Base-by-base conservation (phyloP, 2,113 vertebrate genomes). In the Tyto alba region DNA sequence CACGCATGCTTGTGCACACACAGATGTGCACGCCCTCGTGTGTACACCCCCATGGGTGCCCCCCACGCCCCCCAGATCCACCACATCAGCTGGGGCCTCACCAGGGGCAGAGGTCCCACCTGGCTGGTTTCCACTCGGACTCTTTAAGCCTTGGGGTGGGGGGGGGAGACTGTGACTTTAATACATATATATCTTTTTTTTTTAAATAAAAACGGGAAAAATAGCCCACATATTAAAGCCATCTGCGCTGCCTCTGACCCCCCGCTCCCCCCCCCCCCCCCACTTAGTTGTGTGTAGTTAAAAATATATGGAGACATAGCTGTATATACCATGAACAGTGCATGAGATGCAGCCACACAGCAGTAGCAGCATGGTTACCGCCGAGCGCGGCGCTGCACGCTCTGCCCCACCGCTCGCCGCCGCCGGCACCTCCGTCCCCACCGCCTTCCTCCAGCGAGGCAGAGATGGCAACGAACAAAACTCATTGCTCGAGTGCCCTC, bases 341-440 rank as follows among this genome's bases (percentile, higher is more conserved):
- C 99, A 99, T 99, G 99, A 97, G 98, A 97, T 0, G 97, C 98
- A 98, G 98, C 98, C 98, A 96, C 95, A 95, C 98, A 98, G 98
- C 99, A 97, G 98, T 96, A 99, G 98, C 98, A 96, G 99, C 99
- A 99, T 99, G 99, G 98, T 97, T 22, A 52, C 34, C 15, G 83
- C 96, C 62, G 82, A 80, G 87, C 30, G 26, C 34, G n/a, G 56
- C 38, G 34, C 67, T 29, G 81, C 79, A 48, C 41, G 38, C 89
- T 53, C 59, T 38, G 78, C 52, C 79, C 72, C 85, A 41, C 30
- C 27, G 43, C 72, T 30, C 22, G 64, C 84, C 23, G 16, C 60
- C 34, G 4, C 84, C 15, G 25, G 73, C 84, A 13, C 72, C 21
- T 23, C 90, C 30, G 23, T 34, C 85, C n/a, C 23, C 7, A 38